phyloP scores from a whole-genome alignment of 2,113 vertebrate species.

The Sphyrna mokarran region DNA sequence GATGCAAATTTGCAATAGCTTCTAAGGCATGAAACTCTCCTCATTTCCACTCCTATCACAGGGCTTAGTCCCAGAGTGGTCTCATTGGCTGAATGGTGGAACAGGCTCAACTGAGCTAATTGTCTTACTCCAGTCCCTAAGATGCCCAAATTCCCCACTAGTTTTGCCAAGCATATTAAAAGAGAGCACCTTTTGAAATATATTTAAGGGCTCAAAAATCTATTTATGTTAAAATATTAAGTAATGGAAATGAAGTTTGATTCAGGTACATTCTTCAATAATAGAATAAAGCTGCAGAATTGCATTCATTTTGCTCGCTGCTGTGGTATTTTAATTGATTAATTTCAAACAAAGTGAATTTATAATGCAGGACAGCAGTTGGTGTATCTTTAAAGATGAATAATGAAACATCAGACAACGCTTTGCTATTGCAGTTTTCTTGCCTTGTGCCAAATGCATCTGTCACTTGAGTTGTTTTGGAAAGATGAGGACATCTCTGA shows the following conservation, averaged over 20 bases:
- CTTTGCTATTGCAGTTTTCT: conserved; percentile 17
- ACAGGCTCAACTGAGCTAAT: background rate
- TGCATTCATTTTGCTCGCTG: background rate
- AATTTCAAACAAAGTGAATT: background rate
- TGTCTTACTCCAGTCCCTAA: too few relatives aligned
- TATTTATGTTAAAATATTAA: background rate
- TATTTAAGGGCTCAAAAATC: background rate
- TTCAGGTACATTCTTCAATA: background rate
- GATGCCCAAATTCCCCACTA: background rate
- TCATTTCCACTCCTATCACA: too few relatives aligned
- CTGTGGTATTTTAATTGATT: background rate
- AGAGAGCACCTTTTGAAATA: background rate
- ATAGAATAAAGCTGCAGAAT: background rate
- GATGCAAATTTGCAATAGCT: too few relatives aligned
- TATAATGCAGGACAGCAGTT: background rate
- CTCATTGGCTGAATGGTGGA: background rate
- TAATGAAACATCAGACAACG: conserved; percentile 6
- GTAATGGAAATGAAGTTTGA: background rate
- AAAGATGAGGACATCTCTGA: background rate
- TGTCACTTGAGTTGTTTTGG: background rate
- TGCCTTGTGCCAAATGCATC: background rate
- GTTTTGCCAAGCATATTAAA: background rate
- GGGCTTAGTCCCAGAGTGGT: too few relatives aligned
- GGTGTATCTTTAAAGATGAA: conserved; percentile 29
- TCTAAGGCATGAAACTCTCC: too few relatives aligned